These are phyloP conservation scores for Lathamus discolor DNA, from an alignment of 2,113 vertebrate genomes.

Conservation along the genomic window DNA sequence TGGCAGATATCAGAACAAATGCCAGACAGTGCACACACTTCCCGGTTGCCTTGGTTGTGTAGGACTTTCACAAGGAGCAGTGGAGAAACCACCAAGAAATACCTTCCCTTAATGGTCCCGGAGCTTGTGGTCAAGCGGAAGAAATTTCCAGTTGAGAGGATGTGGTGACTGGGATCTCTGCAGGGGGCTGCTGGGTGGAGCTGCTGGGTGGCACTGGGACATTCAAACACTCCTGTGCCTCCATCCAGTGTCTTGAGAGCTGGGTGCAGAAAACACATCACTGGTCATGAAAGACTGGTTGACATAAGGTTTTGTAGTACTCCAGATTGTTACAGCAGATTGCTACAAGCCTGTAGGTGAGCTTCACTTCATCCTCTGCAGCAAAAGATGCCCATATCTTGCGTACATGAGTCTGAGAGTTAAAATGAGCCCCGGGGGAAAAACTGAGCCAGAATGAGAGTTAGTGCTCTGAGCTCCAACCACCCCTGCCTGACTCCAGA, in stretches of 20 bases:
- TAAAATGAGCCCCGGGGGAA: neutral
- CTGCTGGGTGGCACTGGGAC: neutral
- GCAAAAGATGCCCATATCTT: neutral
- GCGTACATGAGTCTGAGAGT: neutral
- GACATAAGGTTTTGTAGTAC: neutral
- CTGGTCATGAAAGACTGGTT: neutral
- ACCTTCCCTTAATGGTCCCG: neutral
- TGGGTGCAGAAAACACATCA: neutral
- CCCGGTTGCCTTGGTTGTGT: neutral
- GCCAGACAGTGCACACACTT: neutral
- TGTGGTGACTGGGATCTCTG: neutral
- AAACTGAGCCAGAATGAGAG: neutral
- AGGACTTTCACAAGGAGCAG: neutral
- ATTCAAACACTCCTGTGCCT: neutral
- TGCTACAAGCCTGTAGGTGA: neutral
- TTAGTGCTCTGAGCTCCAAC: neutral
- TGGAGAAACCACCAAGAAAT: neutral
- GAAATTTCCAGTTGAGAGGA: fast-evolving
- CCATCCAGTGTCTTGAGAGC: neutral
- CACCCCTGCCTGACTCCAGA: neutral
- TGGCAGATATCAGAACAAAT: neutral
- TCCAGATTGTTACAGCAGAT: neutral
- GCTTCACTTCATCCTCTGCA: neutral
- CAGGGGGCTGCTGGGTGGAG: neutral
- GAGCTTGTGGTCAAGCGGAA: neutral